These are phyloP conservation scores for Anolis carolinensis DNA, from an alignment of 2,113 vertebrate species.

Conservation along the genomic window DNA sequence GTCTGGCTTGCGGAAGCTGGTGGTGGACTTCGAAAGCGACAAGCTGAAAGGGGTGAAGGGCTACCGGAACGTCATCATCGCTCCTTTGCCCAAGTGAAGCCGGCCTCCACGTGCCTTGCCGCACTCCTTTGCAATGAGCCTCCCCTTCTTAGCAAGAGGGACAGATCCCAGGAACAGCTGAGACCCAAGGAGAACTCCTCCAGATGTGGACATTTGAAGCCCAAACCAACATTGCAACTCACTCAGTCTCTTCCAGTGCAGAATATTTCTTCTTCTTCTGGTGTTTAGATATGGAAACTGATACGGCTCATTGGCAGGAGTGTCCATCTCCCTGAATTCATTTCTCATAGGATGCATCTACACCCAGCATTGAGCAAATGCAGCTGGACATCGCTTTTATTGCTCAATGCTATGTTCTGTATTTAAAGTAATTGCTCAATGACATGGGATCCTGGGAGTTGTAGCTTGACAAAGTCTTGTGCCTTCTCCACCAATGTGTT, in stretches of 20 bases:
- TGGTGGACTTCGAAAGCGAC: constrained; percentile 91
- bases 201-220: too few relatives aligned
- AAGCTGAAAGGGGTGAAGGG: constrained; percentile 87
- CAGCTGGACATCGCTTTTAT: too few relatives aligned
- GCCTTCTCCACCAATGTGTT: too few relatives aligned
- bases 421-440: too few relatives aligned
- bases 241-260: accelerated
- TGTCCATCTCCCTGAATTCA: too few relatives aligned
- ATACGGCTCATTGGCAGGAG: too few relatives aligned
- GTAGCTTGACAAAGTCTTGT: too few relatives aligned
- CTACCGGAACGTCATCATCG: constrained; percentile 87
- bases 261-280: too few relatives aligned
- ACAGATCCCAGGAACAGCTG: too few relatives aligned
- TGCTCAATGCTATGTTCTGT: too few relatives aligned
- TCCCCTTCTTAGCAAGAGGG: not conserved
- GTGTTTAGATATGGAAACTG: not conserved
- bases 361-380: too few relatives aligned
- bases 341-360: not conserved
- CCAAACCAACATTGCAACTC: not conserved
- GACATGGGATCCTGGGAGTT: too few relatives aligned
- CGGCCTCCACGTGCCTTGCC: accelerated
- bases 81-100: constrained; percentile 60
- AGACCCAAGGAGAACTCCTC: accelerated
- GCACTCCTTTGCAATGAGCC: not conserved
- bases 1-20: constrained; percentile 82